Conservation (phyloP, 1,140 invertebrate species). For the Pomacea maculata region DNA sequence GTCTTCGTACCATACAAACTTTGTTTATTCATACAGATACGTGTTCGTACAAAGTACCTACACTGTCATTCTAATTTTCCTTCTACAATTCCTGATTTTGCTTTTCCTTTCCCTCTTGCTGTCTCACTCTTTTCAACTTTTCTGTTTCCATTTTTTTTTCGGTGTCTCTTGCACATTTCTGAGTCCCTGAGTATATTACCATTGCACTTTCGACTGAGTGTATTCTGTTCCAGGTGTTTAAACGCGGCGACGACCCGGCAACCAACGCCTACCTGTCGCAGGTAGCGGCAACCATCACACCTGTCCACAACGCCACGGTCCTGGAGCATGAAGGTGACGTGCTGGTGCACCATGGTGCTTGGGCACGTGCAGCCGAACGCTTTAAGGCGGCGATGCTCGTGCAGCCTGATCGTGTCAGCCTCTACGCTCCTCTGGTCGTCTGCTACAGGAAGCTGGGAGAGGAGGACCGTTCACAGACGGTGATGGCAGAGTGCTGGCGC, state of each 20-base stretch:
- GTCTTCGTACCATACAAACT: too few species aligned
- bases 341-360: slow-evolving; percentile 38
- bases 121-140: too few species aligned
- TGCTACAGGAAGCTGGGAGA: slow-evolving; percentile 6
- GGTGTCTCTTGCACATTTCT: not conserved
- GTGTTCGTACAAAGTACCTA: too few species aligned
- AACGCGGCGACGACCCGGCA: not conserved
- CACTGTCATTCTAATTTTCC: too few species aligned
- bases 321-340: slow-evolving; percentile 52
- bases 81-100: too few species aligned
- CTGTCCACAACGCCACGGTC: slow-evolving; percentile 47
- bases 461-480: not conserved
- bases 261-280: not conserved
- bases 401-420: slow-evolving; percentile 1
- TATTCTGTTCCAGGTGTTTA: not conserved
- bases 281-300: slow-evolving; percentile 27
- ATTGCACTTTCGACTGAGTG: too few species aligned
- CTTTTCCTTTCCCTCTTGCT: too few species aligned
- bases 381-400: slow-evolving; percentile 24
- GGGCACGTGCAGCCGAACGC: slow-evolving; percentile 38
- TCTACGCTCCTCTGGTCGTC: slow-evolving; percentile 18
- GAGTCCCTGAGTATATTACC: too few species aligned
- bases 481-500: not conserved
- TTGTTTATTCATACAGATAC: too few species aligned
- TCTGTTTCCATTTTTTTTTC: not conserved